These are phyloP conservation scores for Lutjanus campechanus DNA, from an alignment of 2,797 vertebrate genomes.

Conservation along the genomic window DNA sequence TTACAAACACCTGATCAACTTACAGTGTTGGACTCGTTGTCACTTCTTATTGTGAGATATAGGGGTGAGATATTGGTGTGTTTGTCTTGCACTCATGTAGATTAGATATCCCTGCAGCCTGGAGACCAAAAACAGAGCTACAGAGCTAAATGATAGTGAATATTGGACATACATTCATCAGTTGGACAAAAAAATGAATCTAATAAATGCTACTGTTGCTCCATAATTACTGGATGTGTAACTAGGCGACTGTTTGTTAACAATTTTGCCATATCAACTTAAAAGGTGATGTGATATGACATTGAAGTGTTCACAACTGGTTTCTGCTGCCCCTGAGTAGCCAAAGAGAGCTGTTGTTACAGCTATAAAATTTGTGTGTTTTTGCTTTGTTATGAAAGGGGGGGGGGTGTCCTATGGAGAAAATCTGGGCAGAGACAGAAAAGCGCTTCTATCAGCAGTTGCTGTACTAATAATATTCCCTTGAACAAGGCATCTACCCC, in stretches of 20 bases:
- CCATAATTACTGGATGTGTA: neutral
- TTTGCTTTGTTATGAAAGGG: neutral
- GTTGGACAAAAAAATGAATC: neutral
- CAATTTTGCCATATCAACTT: neutral
- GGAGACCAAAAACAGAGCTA: neutral
- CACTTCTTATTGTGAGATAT: too few relatives aligned
- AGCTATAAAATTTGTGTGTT: neutral
- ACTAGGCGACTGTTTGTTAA: neutral
- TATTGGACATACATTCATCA: neutral
- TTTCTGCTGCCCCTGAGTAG: neutral
- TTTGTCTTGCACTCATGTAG: too few relatives aligned
- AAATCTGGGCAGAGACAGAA: neutral
- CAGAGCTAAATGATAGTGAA: neutral
- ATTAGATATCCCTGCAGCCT: too few relatives aligned
- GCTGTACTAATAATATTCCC: neutral
- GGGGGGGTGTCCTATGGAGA: neutral
- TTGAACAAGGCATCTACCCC: constrained; percentile 2
- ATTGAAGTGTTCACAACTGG: neutral
- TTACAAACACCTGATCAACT: too few relatives aligned
- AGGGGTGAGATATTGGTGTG: too few relatives aligned
- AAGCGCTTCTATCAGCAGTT: constrained; percentile 2
- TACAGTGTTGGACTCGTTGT: too few relatives aligned
- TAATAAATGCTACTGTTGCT: neutral
- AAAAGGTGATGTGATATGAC: neutral
- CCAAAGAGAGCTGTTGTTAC: neutral